These are phyloP conservation scores for Agrochola lota DNA, from an alignment of 2,888 invertebrate genomes.

Conservation along the genomic window DNA sequence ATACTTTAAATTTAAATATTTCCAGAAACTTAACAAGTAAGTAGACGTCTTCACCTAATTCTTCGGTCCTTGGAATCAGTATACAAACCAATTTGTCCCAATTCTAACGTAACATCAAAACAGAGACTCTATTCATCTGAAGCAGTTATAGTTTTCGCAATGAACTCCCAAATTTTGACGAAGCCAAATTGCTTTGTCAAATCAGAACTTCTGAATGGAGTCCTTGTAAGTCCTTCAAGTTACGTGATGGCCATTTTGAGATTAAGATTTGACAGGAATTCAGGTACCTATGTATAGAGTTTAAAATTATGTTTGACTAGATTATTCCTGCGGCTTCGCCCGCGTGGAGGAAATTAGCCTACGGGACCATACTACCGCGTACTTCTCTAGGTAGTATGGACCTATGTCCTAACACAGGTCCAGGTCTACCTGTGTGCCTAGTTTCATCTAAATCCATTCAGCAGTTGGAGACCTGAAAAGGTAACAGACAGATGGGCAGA, in stretches of 20 bases:
- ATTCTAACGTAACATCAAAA: constrained; percentile 17
- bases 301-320: background rate
- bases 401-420: too few species aligned
- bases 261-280: constrained; percentile 4
- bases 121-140: constrained; percentile 27
- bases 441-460: too few species aligned
- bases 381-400: too few species aligned
- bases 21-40: too few species aligned
- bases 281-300: background rate
- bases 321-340: too few species aligned
- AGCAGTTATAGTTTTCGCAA: constrained; percentile 43
- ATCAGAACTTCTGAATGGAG: constrained; percentile 40
- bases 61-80: constrained; percentile 7
- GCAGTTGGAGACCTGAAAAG: too few species aligned
- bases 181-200: constrained; percentile 54
- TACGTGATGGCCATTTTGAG: constrained; percentile 17
- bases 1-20: too few species aligned
- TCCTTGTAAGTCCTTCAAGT: constrained; percentile 24
- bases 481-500: too few species aligned
- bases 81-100: constrained; percentile 24
- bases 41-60: too few species aligned
- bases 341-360: too few species aligned
- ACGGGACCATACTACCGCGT: too few species aligned
- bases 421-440: too few species aligned
- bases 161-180: constrained; percentile 43